phyloP scores from a whole-genome alignment of 2,113 vertebrate genomes.

The Bubo blakistoni region DNA sequence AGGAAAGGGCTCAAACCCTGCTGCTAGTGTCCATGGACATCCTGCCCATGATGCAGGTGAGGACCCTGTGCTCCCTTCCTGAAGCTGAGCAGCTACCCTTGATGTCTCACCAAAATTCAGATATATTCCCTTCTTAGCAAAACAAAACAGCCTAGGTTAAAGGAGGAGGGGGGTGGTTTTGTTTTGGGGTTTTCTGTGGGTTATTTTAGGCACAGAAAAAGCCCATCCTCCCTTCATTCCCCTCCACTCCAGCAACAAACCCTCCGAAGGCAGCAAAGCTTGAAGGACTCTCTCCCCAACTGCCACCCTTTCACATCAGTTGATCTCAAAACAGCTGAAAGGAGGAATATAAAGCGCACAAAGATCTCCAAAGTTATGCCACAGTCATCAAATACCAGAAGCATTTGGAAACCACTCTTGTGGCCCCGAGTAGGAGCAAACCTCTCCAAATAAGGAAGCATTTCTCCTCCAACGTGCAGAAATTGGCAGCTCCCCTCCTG shows the following conservation, averaged over 20 bases:
- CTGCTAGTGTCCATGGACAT: rapidly evolving
- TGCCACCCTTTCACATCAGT: neutral
- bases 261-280: neutral
- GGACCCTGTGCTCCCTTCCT: neutral
- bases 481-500: slow-evolving; percentile 39
- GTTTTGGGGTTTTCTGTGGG: neutral
- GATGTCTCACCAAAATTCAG: rapidly evolving
- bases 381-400: slow-evolving; percentile 59
- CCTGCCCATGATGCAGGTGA: rapidly evolving
- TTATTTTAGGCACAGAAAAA: neutral
- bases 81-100: neutral
- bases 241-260: neutral
- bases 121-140: neutral
- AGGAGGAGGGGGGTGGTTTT: neutral
- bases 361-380: slow-evolving; percentile 27
- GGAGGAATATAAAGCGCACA: neutral
- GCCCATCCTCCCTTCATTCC: neutral
- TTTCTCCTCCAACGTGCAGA: slow-evolving; percentile 35
- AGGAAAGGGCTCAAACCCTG: neutral
- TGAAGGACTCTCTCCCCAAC: neutral
- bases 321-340: neutral
- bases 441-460: slow-evolving; percentile 52
- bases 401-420: slow-evolving; percentile 6
- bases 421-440: slow-evolving; percentile 41
- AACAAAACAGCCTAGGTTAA: neutral